Conservation (phyloP, 2,888 invertebrate genomes). For the Caenorhabditis sulstoni region DNA sequence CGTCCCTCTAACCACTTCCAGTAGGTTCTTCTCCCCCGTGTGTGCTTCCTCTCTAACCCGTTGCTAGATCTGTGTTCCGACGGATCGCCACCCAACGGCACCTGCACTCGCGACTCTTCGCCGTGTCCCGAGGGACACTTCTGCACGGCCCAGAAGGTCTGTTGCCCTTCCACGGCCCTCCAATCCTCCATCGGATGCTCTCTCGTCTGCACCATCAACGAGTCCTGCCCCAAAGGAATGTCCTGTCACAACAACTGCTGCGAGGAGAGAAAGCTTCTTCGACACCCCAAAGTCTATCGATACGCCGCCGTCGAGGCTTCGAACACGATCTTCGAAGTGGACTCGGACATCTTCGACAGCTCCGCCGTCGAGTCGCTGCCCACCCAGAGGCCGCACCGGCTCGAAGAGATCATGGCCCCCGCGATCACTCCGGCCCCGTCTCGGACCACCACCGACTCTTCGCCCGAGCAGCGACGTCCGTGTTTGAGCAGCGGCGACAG, state of each 20-base stretch:
- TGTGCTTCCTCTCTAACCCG: slow-evolving; percentile 11
- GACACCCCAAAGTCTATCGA: slow-evolving; percentile 52
- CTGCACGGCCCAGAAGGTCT: slow-evolving; percentile 67
- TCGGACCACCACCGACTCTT: slow-evolving; percentile 44
- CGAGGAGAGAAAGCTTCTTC: slow-evolving; percentile 49
- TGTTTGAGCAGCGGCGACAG: slow-evolving; percentile 45
- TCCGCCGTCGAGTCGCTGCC: slow-evolving; percentile 46
- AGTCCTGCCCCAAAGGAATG: slow-evolving; percentile 62
- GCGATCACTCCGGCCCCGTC: slow-evolving; percentile 37
- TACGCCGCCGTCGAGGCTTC: slow-evolving; percentile 53
- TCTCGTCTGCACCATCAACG: slow-evolving; percentile 61
- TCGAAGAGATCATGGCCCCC: slow-evolving; percentile 46
- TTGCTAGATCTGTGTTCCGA: slow-evolving; percentile 65
- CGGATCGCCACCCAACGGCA: slow-evolving; percentile 64
- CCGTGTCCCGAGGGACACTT: slow-evolving; percentile 52
- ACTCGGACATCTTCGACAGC: slow-evolving; percentile 48
- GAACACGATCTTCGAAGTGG: slow-evolving; percentile 50
- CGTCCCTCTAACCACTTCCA: slow-evolving; percentile 60
- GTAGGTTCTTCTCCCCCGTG: slow-evolving; percentile 49
- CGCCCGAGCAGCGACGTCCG: slow-evolving; percentile 21
- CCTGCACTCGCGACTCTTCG: slow-evolving; percentile 29
- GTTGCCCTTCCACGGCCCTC: slow-evolving; percentile 59
- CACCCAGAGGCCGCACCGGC: slow-evolving; percentile 21
- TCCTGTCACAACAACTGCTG: slow-evolving; percentile 66
- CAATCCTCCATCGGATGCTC: slow-evolving; percentile 49